Percentiles rank a stretch among this genome's conserved stretches.
Evolutionary conservation across 2,888 invertebrate genomes (phyloP).

Genomic region (Mythimna loreyi): DNA sequence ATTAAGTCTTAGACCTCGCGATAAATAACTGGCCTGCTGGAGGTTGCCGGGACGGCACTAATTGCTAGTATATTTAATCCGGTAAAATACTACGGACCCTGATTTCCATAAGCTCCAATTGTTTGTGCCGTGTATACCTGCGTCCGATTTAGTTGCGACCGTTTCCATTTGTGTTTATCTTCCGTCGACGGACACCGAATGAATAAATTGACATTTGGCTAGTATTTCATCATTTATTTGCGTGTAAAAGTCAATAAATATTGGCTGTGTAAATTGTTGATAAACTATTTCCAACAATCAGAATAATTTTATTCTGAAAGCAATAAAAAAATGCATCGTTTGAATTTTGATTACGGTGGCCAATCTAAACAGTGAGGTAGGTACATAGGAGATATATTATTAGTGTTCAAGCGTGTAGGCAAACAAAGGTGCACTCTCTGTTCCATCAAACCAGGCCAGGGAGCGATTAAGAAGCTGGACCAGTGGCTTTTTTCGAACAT

Average conservation of each 20-base stretch:
- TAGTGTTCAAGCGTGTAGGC: too few relatives aligned
- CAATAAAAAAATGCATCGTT: too few relatives aligned
- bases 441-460: too few relatives aligned
- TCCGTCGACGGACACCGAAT: slow-evolving; percentile 79
- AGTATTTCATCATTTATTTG: slow-evolving; percentile 73
- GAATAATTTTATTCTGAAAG: not conserved
- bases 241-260: slow-evolving; percentile 45
- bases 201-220: slow-evolving; percentile 76
- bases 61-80: slow-evolving; percentile 90
- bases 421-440: too few relatives aligned
- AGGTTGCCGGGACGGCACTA: slow-evolving; percentile 83
- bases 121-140: slow-evolving; percentile 86
- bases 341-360: too few relatives aligned
- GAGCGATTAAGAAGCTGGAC: too few relatives aligned
- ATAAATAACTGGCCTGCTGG: slow-evolving; percentile 86
- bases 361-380: too few relatives aligned
- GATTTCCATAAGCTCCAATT: slow-evolving; percentile 90
- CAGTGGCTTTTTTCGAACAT: too few relatives aligned
- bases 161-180: slow-evolving; percentile 85
- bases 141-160: slow-evolving; percentile 84
- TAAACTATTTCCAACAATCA: not conserved
- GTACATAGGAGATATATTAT: too few relatives aligned
- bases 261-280: slow-evolving; percentile 13
- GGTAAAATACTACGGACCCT: slow-evolving; percentile 87
- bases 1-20: slow-evolving; percentile 89